These are phyloP conservation scores for Hyppa rectilinea DNA, from an alignment of 2,888 invertebrate species.

Conservation along the genomic window DNA sequence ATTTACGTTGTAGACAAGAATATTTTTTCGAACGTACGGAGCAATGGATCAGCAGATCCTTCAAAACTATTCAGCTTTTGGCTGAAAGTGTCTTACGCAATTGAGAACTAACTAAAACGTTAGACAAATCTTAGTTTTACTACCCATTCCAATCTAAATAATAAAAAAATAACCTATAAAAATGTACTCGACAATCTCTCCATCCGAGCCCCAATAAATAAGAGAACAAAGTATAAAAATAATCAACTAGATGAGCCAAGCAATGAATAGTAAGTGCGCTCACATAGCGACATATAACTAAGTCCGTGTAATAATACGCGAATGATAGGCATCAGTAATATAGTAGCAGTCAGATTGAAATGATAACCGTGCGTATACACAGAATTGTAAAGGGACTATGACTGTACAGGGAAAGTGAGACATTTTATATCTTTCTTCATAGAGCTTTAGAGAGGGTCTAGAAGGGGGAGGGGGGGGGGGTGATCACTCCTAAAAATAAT, in stretches of 20 bases:
- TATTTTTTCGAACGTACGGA: no score
- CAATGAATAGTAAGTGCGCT: slow-evolving; percentile 52
- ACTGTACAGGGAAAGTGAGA: not conserved
- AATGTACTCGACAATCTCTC: slow-evolving; percentile 1
- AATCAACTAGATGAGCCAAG: slow-evolving; percentile 61
- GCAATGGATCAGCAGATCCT: no score
- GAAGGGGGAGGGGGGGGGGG: no score
- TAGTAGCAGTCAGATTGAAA: slow-evolving; percentile 59
- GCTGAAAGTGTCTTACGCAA: no score
- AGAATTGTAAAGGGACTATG: slow-evolving; percentile 30
- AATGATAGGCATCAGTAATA: slow-evolving; percentile 66
- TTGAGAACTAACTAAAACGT: not conserved
- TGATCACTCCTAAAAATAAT: no score
- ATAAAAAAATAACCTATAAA: not conserved
- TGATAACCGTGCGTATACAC: slow-evolving; percentile 54
- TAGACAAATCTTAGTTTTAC: not conserved
- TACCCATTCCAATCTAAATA: slow-evolving; percentile 12
- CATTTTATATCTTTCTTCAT: not conserved
- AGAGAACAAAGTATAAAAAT: slow-evolving; percentile 64
- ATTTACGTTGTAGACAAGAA: no score
- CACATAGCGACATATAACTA: slow-evolving; percentile 44
- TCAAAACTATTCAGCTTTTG: no score
- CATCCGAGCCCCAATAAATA: slow-evolving; percentile 53
- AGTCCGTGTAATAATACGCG: slow-evolving; percentile 63
- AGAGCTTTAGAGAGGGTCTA: no score